Base-by-base conservation (phyloP, 2,888 invertebrate genomes). In the Oscheius sp. region DNA sequence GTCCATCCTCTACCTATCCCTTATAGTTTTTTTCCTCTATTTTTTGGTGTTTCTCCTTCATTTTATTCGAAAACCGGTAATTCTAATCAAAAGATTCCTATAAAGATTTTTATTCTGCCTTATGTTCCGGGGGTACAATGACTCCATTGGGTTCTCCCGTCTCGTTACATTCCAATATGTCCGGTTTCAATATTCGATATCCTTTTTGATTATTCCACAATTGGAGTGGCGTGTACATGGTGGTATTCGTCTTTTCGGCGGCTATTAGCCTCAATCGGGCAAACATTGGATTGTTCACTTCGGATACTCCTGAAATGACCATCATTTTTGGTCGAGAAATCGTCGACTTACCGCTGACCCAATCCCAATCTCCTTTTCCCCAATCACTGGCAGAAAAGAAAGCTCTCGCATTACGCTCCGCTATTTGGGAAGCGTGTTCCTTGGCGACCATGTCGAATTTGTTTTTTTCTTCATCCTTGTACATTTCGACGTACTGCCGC, bases 291-390 rank as follows among this genome's bases (percentile, higher is more conserved):
- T 83, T 83, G 68, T 79, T 81, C 59, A 81, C 74, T 68, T 81
- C 81, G 1, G 81, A 72, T 23, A 81, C 78, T 12, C 79, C 78
- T 76, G 61, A 43, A 72, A 59, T 16, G n/a, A 58, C 2, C 61
- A n/a, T 12, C 12, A 18, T 45, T 23, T 41, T 63, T 29, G 3
- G 13, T 41, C 9, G 9, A 68, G 52, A 53, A 13, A 41, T 9
- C 35, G 5, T 49, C 13, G 16, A 49, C 69, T 59, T 41, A 76
- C 78, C 79, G 16, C 79, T 79, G 18, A 84, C 84, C 81, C 84
- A 80, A 74, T 86, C 86, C 86, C 86, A 86, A 69, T 86, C 86
- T 41, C 76, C 76, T 64, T 86, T 86, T n/a, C 77, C 72, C 80
- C 82, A 83, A 75, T 81, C 80, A 21, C 76, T 72, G 46, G 78